Conservation (phyloP, 2,113 vertebrate species). For the Seriola quinqueradiata region DNA sequence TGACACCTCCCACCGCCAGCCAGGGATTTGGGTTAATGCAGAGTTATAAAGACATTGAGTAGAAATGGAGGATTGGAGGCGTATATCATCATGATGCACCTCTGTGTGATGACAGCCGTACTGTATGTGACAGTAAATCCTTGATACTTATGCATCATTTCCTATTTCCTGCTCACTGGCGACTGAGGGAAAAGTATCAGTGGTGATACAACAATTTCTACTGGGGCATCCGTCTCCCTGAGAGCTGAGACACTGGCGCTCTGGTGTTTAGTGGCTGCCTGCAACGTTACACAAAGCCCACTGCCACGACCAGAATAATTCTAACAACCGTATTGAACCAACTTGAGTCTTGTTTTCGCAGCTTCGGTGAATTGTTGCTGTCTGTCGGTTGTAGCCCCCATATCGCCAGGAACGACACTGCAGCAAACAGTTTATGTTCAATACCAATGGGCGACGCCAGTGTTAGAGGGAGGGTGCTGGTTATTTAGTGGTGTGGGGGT, state of each 20-base stretch:
- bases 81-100: conserved; percentile 70
- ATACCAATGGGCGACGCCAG: no score
- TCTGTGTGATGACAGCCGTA: conserved; percentile 70
- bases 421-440: not conserved
- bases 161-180: conserved; percentile 59
- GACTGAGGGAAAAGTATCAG: conserved; percentile 50
- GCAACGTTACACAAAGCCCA: not conserved
- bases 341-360: not conserved
- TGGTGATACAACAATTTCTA: conserved; percentile 58
- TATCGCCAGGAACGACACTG: not conserved
- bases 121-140: conserved; percentile 77
- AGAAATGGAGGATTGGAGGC: conserved; percentile 62
- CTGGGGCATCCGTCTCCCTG: conserved; percentile 62
- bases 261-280: conserved; percentile 30
- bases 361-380: not conserved
- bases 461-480: not conserved
- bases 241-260: conserved; percentile 36
- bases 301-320: not conserved
- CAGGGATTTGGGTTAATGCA: conserved; percentile 78
- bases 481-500: not conserved
- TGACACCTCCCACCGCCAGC: conserved; percentile 59
- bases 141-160: conserved; percentile 77
- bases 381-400: not conserved
- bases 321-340: not conserved
- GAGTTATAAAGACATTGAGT: conserved; percentile 75